These are phyloP conservation scores for Pseudonaja textilis DNA, from an alignment of 2,113 vertebrate species.

Conservation along the genomic window DNA sequence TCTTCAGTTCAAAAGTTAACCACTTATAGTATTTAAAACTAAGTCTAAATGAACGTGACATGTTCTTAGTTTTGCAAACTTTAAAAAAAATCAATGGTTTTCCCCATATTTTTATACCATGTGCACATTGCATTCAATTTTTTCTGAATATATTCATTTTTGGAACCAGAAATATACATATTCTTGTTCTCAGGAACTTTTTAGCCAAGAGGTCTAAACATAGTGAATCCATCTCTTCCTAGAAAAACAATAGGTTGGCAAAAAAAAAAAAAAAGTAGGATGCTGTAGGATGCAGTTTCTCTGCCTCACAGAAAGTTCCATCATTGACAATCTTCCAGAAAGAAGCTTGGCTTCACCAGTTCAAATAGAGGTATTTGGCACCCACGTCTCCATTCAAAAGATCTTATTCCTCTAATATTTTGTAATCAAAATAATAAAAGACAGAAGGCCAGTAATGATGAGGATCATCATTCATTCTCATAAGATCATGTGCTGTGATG, in stretches of 20 bases:
- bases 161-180: not conserved
- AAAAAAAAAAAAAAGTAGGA: not conserved
- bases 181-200: not conserved
- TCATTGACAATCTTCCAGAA: not conserved
- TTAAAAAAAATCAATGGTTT: not conserved
- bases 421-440: not conserved
- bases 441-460: not conserved
- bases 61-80: not conserved
- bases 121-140: not conserved
- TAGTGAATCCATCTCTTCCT: not conserved
- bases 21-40: not conserved
- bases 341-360: not conserved
- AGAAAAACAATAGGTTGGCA: not conserved
- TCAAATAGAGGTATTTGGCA: not conserved
- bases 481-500: not conserved
- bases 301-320: not conserved
- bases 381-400: not conserved
- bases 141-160: not conserved
- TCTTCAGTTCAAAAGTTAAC: not conserved
- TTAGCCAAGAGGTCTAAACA: not conserved
- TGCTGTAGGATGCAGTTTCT: not conserved
- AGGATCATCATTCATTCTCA: not conserved
- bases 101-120: not conserved
- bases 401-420: not conserved
- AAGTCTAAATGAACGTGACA: not conserved